Conservation (phyloP, 2,113 vertebrate species). For the Tamias sibiricus region DNA sequence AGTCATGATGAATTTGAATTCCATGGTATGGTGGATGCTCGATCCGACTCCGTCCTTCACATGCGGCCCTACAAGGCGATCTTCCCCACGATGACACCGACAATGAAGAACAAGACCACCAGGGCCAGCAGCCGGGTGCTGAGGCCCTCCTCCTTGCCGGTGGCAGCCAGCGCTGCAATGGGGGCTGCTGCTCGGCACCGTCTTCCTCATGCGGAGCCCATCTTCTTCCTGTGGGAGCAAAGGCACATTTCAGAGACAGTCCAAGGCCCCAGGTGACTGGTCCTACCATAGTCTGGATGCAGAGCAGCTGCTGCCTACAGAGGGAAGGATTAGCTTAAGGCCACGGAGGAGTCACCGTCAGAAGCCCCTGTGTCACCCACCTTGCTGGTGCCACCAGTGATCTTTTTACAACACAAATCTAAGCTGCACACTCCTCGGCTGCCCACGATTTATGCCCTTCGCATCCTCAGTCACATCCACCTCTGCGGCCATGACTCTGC, state of each 20-base stretch:
- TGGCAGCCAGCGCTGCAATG: constrained; percentile 80
- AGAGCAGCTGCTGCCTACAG: not conserved
- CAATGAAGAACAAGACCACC: constrained; percentile 95
- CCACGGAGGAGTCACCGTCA: not conserved
- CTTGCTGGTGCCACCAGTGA: fast-evolving
- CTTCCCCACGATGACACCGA: constrained; percentile 97
- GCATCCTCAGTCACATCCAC: fast-evolving
- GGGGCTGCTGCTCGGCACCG: constrained; percentile 92
- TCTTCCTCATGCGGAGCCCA: constrained; percentile 96
- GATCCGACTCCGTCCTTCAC: constrained; percentile 88
- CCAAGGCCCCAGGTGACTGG: not conserved
- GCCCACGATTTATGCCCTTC: fast-evolving
- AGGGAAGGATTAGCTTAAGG: not conserved
- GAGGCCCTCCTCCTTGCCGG: constrained; percentile 94
- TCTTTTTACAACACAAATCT: not conserved
- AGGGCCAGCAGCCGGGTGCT: constrained; percentile 93
- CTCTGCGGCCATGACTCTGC: not conserved
- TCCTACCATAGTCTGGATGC: not conserved
- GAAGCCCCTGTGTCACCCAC: not conserved
- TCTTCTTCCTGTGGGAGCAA: constrained; percentile 92
- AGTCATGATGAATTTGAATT: constrained; percentile 93
- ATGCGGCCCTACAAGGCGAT: constrained; percentile 97
- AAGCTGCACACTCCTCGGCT: not conserved
- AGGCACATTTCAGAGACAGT: not conserved
- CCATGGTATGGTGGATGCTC: constrained; percentile 91